A percentile compares a stretch with the other conserved stretches of the same genome.
These are phyloP conservation scores for Struthio camelus DNA, from an alignment of 2,113 vertebrate genomes.

Conservation along the genomic window DNA sequence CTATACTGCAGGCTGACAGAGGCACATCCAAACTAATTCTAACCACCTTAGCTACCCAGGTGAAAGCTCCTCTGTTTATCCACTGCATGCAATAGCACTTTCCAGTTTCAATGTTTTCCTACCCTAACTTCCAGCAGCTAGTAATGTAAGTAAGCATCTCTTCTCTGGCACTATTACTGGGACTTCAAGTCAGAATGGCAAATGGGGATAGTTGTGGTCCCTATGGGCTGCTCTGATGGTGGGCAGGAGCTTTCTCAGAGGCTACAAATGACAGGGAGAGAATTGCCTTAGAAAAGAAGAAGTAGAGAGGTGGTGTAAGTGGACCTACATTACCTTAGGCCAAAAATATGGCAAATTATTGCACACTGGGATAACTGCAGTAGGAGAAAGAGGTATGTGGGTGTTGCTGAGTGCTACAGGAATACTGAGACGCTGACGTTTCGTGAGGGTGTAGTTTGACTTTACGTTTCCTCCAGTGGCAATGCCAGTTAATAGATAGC, in stretches of 20 bases:
- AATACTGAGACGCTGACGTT: neutral
- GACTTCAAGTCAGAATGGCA: neutral
- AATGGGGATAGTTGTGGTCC: neutral
- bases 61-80: neutral
- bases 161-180: neutral
- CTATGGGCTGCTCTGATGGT: too few species aligned
- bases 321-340: neutral
- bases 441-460: neutral
- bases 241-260: neutral
- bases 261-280: neutral
- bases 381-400: neutral
- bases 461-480: neutral
- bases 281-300: neutral
- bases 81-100: fast-evolving
- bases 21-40: neutral
- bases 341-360: neutral
- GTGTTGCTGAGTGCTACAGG: neutral
- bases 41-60: neutral
- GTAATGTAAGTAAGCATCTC: neutral
- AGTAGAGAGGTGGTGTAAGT: neutral
- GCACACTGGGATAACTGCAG: neutral
- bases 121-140: neutral
- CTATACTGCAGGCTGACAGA: neutral
- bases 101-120: neutral
- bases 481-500: neutral